Evolutionary conservation across 2,888 invertebrate species (phyloP), one percentile per base, ranked within the genome.

Genomic region (Trachelus stipa): DNA sequence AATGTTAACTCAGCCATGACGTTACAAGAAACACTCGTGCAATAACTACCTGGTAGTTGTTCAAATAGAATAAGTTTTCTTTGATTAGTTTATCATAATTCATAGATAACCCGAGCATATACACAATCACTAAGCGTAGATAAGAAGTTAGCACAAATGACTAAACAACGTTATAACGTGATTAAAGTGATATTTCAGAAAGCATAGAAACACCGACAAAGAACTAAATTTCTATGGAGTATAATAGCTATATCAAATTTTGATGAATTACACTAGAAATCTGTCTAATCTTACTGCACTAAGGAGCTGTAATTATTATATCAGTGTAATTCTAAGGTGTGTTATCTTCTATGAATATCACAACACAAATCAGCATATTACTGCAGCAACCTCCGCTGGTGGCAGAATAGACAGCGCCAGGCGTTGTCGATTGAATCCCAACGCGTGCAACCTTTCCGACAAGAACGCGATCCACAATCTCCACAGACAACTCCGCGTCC

Each of bases 321-420:
- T 56, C 56, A 56, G 9, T 56, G 23, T 23, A 23, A 23, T 15
- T 23, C 56, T 56, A 56, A 56, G 40, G 23, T 56, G 23, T 56
- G 56, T 23, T 56, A 56, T 56, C 2, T 56, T 23, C 56, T 56
- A 56, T 2, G 56, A 34, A 75, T 68, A 75, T 12, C 71, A 68
- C 15, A n/a, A 15, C 34, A 35, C 34, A 40, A 76, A 33, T 40
- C 12, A 33, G 4, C 40, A 68, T 77, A 78, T 78, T 78, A 76
- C 76, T 78, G 76, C 37, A 80, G 79, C 78, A 80, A 91, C 91
- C 90, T 91, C 85, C 82, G 85, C 79, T 91, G 89, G 79, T 87
- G 86, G 77, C 91, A 91, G 83, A 91, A 90, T n/a, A 90, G 84
- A 81, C 91, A 91, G 77, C 83, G 87, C 87, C 88, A 88, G 76